Evolutionary conservation across 1,140 invertebrate species (phyloP).

Genomic region (Drosophila parabipectinata): DNA sequence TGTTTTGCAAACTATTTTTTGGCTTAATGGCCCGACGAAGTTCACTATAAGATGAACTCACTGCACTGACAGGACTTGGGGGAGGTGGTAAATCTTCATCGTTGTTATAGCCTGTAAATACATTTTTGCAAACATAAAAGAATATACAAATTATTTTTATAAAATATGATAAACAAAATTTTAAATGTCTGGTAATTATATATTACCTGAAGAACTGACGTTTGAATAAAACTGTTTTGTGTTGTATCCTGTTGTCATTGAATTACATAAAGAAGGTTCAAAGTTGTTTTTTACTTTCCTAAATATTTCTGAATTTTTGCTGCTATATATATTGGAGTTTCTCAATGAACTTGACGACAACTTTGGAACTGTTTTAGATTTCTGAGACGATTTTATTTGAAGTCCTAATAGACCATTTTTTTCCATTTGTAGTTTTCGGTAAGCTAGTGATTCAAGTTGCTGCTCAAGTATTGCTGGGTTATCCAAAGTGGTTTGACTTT

Average conservation of each 20-base stretch:
- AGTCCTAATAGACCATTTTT: conserved; percentile 61
- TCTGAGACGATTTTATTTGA: conserved; percentile 8
- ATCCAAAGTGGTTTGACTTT: conserved; percentile 64
- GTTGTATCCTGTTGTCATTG: not conserved
- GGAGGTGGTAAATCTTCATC: conserved; percentile 90
- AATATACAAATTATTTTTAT: not conserved
- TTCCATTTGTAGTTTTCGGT: conserved; percentile 81
- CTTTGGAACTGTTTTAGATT: conserved; percentile 25
- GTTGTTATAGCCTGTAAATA: conserved; percentile 33
- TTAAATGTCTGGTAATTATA: not conserved
- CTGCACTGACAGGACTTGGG: conserved; percentile 88
- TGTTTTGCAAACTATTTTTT: conserved; percentile 15
- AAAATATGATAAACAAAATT: conserved; percentile 11
- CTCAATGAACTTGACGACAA: conserved; percentile 44
- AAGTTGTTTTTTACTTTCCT: not conserved
- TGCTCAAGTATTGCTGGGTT: conserved; percentile 77
- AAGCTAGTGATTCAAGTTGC: conserved; percentile 75
- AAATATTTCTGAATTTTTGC: conserved; percentile 7
- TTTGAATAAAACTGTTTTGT: conserved; percentile 18
- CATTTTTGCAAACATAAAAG: conserved; percentile 47
- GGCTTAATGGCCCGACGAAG: conserved; percentile 89
- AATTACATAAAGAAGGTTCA: not conserved
- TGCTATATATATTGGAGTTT: conserved; percentile 36
- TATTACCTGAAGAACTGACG: conserved; percentile 17
- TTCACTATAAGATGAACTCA: conserved; percentile 93